Base-by-base conservation (phyloP, 2,888 invertebrate genomes). In the Xestia xanthographa region DNA sequence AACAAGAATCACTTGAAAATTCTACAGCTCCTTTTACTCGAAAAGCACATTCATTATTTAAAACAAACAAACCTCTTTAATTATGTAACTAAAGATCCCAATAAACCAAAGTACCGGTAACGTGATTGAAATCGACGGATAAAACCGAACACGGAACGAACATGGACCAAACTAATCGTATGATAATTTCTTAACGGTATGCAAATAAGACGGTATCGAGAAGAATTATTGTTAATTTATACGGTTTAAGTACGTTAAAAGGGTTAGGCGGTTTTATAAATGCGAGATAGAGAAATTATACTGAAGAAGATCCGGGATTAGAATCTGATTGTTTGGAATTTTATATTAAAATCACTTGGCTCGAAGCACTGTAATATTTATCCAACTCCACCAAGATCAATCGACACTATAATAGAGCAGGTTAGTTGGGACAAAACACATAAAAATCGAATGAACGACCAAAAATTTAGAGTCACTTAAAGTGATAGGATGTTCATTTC, bases 151-250 rank as follows among this genome's bases (percentile, higher is more conserved):
- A 72, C 65, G 60, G 50, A 66, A 70, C 53, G 56, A 84, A 77
- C 85, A 85, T 68, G 70, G 69, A 62, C 20, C 11, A 9, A 71
- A 76, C 76, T 79, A 84, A 79, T 88, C 79, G 70, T 84, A 86
- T 88, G 87, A 68, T 84, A 88, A 88, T 87, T 80, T 82, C 70
- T 48, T 84, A 84, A 88, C 88, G 84, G 88, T 88, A 87, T 85
- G 87, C 77, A 85, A 87, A 87, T 66, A 66, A 58, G 71, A 58
- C 68, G 68, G 74, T 48, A 72, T 76, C 60, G 76, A 77, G 56
- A 62, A 77, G 83, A 83, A 75, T 83, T 79, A 83, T 80, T 72
- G 77, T 74, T 86, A 86, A 86, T 88, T 88, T 82, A 85, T 79
- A 74, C 84, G 5, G 34, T 53, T 72, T 69, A 53, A 62, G 34